Percentiles rank a stretch among this genome's conserved stretches.
These are phyloP conservation scores for Chaunax sp. DNA, from an alignment of 2,797 vertebrate species.

Conservation along the genomic window DNA sequence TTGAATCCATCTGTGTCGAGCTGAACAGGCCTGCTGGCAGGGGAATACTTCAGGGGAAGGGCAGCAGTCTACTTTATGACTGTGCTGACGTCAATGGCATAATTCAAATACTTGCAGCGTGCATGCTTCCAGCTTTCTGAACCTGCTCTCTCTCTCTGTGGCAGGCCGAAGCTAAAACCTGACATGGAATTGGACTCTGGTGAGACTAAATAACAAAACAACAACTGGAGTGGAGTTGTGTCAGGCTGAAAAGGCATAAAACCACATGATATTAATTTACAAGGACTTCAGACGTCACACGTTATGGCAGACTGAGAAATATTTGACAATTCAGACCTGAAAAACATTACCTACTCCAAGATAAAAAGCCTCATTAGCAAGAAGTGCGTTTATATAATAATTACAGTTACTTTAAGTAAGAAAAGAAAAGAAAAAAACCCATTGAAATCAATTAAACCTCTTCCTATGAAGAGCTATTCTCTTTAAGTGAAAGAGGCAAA, in stretches of 20 bases:
- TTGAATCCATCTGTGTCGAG: constrained; percentile 86
- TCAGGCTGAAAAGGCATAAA: constrained; percentile 20
- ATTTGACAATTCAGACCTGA: constrained; percentile 20
- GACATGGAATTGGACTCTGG: constrained; percentile 77
- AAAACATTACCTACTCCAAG: neutral
- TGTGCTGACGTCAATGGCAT: constrained; percentile 99
- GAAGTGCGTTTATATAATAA: neutral
- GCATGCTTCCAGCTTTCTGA: constrained; percentile 92
- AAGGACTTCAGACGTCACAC: constrained; percentile 19
- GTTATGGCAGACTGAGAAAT: constrained; percentile 29
- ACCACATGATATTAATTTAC: constrained; percentile 37
- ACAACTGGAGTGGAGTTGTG: constrained; percentile 54
- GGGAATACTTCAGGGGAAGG: constrained; percentile 90
- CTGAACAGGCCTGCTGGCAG: constrained; percentile 93
- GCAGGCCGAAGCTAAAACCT: constrained; percentile 82
- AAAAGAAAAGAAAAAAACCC: constrained; percentile 38
- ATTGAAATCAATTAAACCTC: constrained; percentile 11
- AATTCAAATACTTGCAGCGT: constrained; percentile 99
- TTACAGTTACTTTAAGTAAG: constrained; percentile 2
- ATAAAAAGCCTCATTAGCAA: neutral
- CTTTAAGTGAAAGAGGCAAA: constrained; percentile 61
- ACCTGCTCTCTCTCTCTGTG: constrained; percentile 78
- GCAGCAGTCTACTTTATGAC: constrained; percentile 98
- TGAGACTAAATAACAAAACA: constrained; percentile 22
- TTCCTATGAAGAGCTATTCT: constrained; percentile 39